These are phyloP conservation scores for Atethmia centrago DNA, from an alignment of 2,888 invertebrate species.

Conservation along the genomic window DNA sequence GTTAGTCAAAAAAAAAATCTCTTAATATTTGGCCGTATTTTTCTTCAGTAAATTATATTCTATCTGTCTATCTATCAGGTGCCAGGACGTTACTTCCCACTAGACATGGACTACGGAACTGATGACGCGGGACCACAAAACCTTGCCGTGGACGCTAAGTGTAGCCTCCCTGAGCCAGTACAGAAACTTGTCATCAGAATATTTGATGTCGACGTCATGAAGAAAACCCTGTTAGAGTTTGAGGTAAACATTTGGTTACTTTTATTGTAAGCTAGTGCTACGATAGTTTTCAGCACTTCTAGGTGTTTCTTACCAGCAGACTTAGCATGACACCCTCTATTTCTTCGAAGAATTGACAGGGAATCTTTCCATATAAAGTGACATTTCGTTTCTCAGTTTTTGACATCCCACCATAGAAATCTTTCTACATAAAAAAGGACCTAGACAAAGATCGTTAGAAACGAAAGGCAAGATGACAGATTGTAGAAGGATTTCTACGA, in stretches of 20 bases:
- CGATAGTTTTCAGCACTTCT: not conserved
- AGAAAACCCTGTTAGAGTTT: slow-evolving; percentile 97
- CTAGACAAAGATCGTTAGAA: no score
- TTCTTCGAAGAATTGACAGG: no score
- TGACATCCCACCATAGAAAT: no score
- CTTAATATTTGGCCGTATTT: no score
- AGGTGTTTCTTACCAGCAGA: no score
- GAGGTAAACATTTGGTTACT: slow-evolving; percentile 90
- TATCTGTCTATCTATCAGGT: slow-evolving; percentile 76
- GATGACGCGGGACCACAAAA: slow-evolving; percentile 85
- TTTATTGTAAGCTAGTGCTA: not conserved
- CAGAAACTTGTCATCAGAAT: slow-evolving; percentile 96
- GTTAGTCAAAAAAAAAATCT: not conserved
- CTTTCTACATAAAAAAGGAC: no score
- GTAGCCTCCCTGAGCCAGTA: slow-evolving; percentile 93
- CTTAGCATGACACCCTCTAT: no score
- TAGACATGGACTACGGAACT: slow-evolving; percentile 97
- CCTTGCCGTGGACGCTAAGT: slow-evolving; percentile 89
- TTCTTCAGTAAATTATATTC: not conserved
- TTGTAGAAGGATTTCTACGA: no score
- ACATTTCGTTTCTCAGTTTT: no score
- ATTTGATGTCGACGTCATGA: slow-evolving; percentile 98
- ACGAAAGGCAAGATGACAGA: no score
- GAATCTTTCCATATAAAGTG: no score
- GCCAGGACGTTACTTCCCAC: slow-evolving; percentile 94